Evolutionary conservation across 2,113 vertebrate species (phyloP).

Genomic region (Cheirogaleus medius): DNA sequence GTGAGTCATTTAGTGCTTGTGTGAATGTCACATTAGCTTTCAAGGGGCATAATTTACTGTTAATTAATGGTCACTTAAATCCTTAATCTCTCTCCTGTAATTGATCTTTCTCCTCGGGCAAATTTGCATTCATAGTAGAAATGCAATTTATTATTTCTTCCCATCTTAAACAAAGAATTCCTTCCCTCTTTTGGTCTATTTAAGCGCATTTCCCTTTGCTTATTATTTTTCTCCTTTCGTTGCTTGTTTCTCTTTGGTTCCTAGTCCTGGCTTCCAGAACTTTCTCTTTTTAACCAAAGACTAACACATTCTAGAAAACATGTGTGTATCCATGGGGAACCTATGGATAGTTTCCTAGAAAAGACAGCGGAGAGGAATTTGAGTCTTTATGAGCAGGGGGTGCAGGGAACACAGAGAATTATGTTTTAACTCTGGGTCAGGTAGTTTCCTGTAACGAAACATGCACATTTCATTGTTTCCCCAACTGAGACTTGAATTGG

Average conservation of each 20-base stretch:
- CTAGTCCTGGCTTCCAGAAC: slow-evolving; percentile 20
- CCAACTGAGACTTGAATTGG: slow-evolving; percentile 60
- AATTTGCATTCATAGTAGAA: slow-evolving; percentile 75
- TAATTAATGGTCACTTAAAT: slow-evolving; percentile 81
- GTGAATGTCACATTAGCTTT: slow-evolving; percentile 81
- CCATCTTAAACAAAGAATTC: slow-evolving; percentile 40
- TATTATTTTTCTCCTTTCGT: slow-evolving; percentile 44
- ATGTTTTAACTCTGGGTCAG: background rate
- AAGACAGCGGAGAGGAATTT: background rate
- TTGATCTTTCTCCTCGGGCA: slow-evolving; percentile 74
- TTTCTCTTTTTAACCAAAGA: slow-evolving; percentile 43
- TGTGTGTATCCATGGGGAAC: background rate
- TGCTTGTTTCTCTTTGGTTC: slow-evolving; percentile 33
- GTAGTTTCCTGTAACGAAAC: background rate
- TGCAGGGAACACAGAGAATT: background rate
- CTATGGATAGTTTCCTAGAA: background rate
- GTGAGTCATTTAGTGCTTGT: slow-evolving; percentile 72
- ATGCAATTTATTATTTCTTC: slow-evolving; percentile 74
- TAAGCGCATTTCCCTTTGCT: background rate
- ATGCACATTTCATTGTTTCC: slow-evolving; percentile 20
- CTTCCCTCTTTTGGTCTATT: background rate
- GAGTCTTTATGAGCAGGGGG: background rate
- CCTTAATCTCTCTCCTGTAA: slow-evolving; percentile 75
- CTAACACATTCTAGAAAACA: background rate
- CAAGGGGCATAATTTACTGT: slow-evolving; percentile 76